Base-by-base conservation (phyloP, 2,797 vertebrate species). In the Phataginus tetradactyla region DNA sequence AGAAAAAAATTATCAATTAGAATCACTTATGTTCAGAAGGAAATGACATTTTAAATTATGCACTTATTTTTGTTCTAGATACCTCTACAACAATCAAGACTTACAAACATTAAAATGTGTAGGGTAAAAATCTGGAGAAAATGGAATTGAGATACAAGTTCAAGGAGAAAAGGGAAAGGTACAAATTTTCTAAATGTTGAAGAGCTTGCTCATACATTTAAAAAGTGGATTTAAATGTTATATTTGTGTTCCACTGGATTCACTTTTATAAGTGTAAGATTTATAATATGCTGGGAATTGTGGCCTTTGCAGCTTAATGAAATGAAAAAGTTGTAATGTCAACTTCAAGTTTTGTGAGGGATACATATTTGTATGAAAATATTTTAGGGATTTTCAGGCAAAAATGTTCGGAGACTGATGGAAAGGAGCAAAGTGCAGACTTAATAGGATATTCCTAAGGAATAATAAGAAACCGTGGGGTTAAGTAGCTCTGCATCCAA, bases 21-120 rank as follows among this genome's bases (percentile, higher is more conserved):
- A 72, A 55, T 21, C 13, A 89, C 25, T 45, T 79, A 66, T 7
- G 7, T 39, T 59, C 23, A 87, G 39, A 86, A 53, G 17, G 83
- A 66, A 61, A 66, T 63, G 57, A 69, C 63, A 78, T n/a, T 57
- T 77, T 83, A 77, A 92, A 69, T 45, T 83, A 32, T 32, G 11
- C 49, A 72, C 32, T n/a, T 85, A 59, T 75, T 83, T 78, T 85
- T 90, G 64, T 93, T 95, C 27, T 37, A 92, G 69, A 25, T 81
- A 59, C 2, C 2, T 85, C 79, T 72, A 23, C 79, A 55, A 49
- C 72, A 66, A 74, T 4, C 74, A 86, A 86, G n/a, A 80, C 29
- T 86, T 59, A 93, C 86, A 80, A 86, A 66, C 57, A 66, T 78
- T 71, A 74, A 93, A 59, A 51, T 68, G 21, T 75, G 51, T 79